Evolutionary conservation across 2,888 invertebrate genomes (phyloP), one percentile per base, ranked within the genome.

Genomic region (Cephus rjabovi): DNA sequence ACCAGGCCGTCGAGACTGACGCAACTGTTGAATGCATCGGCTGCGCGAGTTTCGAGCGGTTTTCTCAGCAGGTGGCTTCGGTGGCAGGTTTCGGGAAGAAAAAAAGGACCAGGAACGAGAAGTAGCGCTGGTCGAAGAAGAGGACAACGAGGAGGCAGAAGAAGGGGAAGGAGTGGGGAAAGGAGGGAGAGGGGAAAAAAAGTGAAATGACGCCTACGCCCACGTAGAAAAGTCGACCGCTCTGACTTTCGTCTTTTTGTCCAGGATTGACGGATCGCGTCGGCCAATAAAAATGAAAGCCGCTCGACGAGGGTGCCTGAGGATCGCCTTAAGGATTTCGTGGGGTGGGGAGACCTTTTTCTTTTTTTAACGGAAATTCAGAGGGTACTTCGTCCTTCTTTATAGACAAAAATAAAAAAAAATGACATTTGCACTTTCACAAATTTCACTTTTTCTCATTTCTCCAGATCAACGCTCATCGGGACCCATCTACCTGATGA

Each of bases 1-100:
- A 90, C 88, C 86, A 84, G 83, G 87, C 85, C 84, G 81, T 80
- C 74, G 34, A 71, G 75, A 84, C 83, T 86, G 85, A 86, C 85
- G 87, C 87, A 88, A 86, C 84, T 82, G 81, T 83, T 84, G 86
- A 85, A 84, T 83, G 83, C 83, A 84, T 34, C 78, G 76, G 79
- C 75, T 79, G 79, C 78, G 73, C 70, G 78, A 77, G 76, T 79
- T 74, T 78, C 83, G 85, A 86, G 84, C 86, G 84, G 82, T 89
- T 89, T 89, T 90, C 90, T 85, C 90, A 90, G 90, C 90, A 89
- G 90, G 90, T 90, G 89, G 87, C 81, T 78, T 77, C 83, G 83
- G 84, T 83, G 86, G 86, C 85, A 83, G 82, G 84, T 85, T 85
- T 82, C 74, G 77, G 82, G 79, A 79, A 81, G 78, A 35, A 34